Evolutionary conservation across 2,113 vertebrate species (phyloP).

Genomic region (Donacobius atricapilla): DNA sequence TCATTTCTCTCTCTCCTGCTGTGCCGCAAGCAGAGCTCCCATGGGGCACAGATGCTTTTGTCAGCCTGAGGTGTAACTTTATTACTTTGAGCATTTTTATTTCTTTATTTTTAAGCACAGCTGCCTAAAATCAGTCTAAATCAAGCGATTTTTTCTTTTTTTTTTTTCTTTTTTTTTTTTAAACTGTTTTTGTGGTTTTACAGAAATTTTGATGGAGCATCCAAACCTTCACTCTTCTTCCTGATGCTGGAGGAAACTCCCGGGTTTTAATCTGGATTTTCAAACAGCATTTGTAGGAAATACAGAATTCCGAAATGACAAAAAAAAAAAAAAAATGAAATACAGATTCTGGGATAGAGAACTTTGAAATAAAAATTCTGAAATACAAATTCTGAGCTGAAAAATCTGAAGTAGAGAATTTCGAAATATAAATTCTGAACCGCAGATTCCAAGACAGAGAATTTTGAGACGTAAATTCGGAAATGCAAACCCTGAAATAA

Average conservation of each 20-base stretch:
- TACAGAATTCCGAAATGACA: background rate
- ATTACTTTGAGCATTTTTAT: background rate
- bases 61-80: background rate
- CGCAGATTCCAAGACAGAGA: background rate
- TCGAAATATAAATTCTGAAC: accelerated
- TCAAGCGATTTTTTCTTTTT: background rate
- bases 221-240: background rate
- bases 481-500: background rate
- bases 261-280: background rate
- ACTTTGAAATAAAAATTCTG: too few relatives aligned
- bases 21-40: background rate
- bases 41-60: background rate
- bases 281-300: background rate
- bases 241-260: background rate
- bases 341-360: background rate
- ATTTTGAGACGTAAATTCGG: accelerated
- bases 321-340: background rate
- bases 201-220: too few relatives aligned
- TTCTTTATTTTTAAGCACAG: background rate
- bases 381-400: background rate
- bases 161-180: background rate
- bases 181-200: background rate
- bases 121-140: background rate
- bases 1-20: background rate
- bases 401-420: background rate